These are phyloP conservation scores for Lophura nycthemera DNA, from an alignment of 2,113 vertebrate genomes.

Conservation along the genomic window DNA sequence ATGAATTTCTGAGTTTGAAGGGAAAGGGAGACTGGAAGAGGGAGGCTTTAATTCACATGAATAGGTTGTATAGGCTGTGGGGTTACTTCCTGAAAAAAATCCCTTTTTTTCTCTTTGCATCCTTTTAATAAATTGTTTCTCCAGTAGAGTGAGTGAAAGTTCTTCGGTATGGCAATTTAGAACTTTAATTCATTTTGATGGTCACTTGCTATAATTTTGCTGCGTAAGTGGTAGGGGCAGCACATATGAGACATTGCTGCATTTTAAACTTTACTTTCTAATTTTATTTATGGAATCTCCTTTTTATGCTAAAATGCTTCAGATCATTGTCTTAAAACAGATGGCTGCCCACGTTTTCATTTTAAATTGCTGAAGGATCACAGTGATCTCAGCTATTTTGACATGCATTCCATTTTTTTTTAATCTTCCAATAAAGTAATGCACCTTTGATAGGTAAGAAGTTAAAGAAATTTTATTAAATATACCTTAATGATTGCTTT, in stretches of 20 bases:
- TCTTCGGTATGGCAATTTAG: background rate
- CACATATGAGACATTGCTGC: background rate
- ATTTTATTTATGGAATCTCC: background rate
- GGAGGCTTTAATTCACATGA: background rate
- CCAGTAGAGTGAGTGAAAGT: background rate
- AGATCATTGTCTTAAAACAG: constrained; percentile 9
- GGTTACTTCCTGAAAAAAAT: background rate
- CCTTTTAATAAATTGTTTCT: background rate
- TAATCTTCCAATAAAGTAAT: background rate
- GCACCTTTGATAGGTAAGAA: background rate
- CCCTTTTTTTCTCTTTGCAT: accelerated
- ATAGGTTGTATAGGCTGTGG: background rate
- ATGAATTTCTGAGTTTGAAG: background rate
- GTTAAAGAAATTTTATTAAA: background rate
- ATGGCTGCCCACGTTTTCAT: background rate
- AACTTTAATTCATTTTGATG: background rate
- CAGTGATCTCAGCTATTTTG: constrained; percentile 2
- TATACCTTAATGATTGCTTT: background rate
- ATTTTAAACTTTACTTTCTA: background rate
- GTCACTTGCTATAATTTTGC: background rate
- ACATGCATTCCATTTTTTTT: background rate
- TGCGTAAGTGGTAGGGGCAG: background rate
- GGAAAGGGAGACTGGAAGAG: background rate
- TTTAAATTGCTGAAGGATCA: constrained; percentile 19
- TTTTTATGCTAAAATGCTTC: constrained; percentile 22